Percentiles rank a stretch among this genome's conserved stretches.
phyloP scores from a whole-genome alignment of 2,113 vertebrate species.

The Corythornis madagascariensis region DNA sequence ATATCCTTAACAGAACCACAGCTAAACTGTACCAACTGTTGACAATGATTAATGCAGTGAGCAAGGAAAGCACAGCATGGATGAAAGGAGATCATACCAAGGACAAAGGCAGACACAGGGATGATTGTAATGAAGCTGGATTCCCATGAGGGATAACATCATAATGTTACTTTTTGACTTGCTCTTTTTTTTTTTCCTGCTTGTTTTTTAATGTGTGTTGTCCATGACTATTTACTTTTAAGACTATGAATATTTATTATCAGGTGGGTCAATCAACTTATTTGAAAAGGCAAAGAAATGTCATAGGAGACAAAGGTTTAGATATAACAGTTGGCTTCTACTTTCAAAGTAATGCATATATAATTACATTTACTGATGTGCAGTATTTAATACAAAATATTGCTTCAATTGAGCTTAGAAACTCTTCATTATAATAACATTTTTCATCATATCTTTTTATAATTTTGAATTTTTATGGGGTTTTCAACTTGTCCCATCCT shows the following conservation, averaged over 20 bases:
- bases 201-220: background rate
- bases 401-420: background rate
- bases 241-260: background rate
- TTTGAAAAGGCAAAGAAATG: background rate
- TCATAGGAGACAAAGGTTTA: background rate
- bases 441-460: background rate
- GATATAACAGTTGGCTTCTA: background rate
- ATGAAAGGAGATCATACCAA: background rate
- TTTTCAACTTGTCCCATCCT: background rate
- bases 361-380: background rate
- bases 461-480: background rate
- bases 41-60: slow-evolving; percentile 5
- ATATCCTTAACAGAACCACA: background rate
- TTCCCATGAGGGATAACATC: background rate
- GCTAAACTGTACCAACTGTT: background rate
- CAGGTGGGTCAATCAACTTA: background rate
- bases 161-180: background rate
- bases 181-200: background rate
- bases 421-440: background rate
- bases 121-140: background rate
- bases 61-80: background rate
- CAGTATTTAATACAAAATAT: background rate
- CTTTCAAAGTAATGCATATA: background rate
- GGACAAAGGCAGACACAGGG: background rate
- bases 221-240: background rate